phyloP scores from a whole-genome alignment of 2,113 vertebrate genomes.

The Catharus bicknelli region DNA sequence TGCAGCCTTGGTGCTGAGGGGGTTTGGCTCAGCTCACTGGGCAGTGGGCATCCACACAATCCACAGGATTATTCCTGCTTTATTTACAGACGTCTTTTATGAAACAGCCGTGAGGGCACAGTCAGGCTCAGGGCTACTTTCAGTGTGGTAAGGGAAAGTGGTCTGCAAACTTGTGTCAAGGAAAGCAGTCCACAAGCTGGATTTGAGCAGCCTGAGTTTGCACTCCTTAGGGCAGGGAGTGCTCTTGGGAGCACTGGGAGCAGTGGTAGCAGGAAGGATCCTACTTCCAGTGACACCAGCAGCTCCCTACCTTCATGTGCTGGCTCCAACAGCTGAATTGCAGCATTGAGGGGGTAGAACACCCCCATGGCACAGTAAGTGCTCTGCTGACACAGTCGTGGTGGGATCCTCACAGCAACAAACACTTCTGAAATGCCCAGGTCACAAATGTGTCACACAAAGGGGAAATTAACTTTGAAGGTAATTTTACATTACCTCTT shows the following conservation, averaged over 20 bases:
- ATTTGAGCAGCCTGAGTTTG: neutral
- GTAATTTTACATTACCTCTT: neutral
- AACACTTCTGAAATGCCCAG: neutral
- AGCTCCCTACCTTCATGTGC: neutral
- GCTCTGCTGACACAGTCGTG: neutral
- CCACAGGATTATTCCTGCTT: neutral
- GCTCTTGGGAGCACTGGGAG: neutral
- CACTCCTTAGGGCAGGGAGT: neutral
- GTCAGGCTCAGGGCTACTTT: neutral
- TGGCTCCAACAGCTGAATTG: neutral
- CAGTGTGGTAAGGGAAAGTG: rapidly evolving
- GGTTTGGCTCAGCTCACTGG: neutral
- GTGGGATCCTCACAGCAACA: neutral
- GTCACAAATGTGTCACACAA: neutral
- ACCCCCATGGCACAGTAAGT: neutral
- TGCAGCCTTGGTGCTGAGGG: neutral
- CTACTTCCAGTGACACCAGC: neutral
- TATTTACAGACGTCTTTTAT: neutral
- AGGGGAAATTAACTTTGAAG: neutral
- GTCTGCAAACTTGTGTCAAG: neutral
- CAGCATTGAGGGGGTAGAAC: neutral
- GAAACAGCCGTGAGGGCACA: neutral
- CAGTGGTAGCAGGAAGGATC: neutral
- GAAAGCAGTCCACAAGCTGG: neutral
- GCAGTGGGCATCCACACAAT: neutral